Evolutionary conservation across 64 coral and sea anemone genomes (phyloP).

Genomic region (Montipora capricornis): DNA sequence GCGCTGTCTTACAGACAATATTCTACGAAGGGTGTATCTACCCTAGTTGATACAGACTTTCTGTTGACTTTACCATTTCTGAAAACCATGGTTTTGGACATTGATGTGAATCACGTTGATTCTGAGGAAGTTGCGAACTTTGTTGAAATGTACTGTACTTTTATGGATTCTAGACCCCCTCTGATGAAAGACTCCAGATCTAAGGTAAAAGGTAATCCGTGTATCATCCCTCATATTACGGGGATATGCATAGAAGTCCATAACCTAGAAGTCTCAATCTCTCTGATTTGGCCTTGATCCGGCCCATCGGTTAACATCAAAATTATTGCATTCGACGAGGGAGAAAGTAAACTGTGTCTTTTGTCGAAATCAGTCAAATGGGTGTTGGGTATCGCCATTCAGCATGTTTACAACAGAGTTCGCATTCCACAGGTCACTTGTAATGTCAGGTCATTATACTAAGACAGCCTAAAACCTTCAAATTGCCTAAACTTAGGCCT

Average conservation of each 20-base stretch:
- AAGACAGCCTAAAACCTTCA: no score
- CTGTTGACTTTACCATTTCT: constrained; percentile 81
- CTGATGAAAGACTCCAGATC: constrained; percentile 79
- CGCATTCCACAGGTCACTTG: no score
- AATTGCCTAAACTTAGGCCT: no score
- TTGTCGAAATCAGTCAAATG: no score
- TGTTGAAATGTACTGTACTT: constrained; percentile 67
- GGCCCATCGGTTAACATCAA: no score
- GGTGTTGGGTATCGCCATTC: no score
- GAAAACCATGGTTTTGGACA: constrained; percentile 53
- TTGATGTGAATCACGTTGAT: constrained; percentile 17
- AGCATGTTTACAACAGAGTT: no score
- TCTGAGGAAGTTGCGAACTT: constrained; percentile 23
- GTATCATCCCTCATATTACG: neutral
- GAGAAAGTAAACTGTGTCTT: no score
- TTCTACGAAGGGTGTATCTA: constrained; percentile 30
- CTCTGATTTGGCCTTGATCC: no score
- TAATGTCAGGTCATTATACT: no score
- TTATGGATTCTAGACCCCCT: constrained; percentile 72
- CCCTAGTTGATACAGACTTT: constrained; percentile 90
- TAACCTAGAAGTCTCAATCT: no score
- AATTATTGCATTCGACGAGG: no score
- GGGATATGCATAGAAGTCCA: neutral
- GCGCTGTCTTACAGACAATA: constrained; percentile 64
- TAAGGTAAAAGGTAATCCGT: constrained; percentile 48